Evolutionary conservation across 2,113 vertebrate species (phyloP).

Genomic region (Coptodon bakossiorum): DNA sequence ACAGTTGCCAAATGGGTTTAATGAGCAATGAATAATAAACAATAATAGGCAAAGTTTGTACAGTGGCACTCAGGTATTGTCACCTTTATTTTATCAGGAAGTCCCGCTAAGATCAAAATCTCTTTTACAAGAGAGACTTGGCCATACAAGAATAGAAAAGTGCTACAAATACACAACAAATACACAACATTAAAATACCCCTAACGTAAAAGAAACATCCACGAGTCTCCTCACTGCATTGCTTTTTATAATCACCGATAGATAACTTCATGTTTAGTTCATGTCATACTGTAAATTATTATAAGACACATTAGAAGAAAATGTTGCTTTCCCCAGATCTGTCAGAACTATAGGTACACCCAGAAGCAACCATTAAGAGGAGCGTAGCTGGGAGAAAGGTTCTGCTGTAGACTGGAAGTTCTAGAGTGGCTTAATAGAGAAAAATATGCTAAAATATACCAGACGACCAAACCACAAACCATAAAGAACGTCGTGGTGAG

Average conservation of each 20-base stretch:
- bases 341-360: background rate
- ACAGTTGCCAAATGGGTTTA: background rate
- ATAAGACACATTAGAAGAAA: background rate
- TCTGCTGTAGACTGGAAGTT: background rate
- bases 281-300: background rate
- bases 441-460: background rate
- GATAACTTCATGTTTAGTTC: accelerated
- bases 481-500: background rate
- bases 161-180: background rate
- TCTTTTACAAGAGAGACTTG: background rate
- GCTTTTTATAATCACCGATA: background rate
- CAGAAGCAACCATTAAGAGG: background rate
- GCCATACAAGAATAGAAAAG: background rate
- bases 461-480: background rate
- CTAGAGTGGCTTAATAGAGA: background rate
- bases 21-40: background rate
- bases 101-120: background rate
- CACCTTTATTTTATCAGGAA: background rate
- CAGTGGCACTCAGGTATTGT: background rate
- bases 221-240: background rate
- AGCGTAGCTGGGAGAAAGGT: background rate
- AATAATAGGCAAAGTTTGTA: background rate
- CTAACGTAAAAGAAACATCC: background rate
- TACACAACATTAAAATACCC: background rate
- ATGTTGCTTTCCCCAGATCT: background rate